These are phyloP conservation scores for Odontamblyopus lacepedii DNA, from an alignment of 2,797 vertebrate genomes.

Conservation along the genomic window DNA sequence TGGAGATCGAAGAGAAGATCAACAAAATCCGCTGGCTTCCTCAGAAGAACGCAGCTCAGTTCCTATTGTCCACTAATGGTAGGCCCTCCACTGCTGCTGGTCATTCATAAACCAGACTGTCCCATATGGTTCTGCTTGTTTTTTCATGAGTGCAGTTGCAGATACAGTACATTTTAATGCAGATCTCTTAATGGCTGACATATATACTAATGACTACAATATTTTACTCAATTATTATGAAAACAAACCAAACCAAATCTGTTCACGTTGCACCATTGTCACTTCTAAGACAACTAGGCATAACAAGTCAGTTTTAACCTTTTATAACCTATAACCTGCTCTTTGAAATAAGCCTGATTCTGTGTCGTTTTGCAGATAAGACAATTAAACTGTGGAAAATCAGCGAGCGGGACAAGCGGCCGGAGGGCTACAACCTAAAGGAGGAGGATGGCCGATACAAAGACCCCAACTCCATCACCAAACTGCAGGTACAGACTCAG, in stretches of 20 bases:
- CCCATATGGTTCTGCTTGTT: not conserved
- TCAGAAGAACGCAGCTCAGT: constrained; percentile 98
- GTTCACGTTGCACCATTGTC: too few relatives aligned
- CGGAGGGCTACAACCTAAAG: constrained; percentile 97
- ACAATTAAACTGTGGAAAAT: constrained; percentile 99
- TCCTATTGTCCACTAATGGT: constrained; percentile 98
- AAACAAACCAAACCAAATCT: too few relatives aligned
- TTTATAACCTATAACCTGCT: too few relatives aligned
- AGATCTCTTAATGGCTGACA: too few relatives aligned
- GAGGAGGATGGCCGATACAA: constrained; percentile 96
- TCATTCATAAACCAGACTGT: not conserved
- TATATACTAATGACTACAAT: too few relatives aligned
- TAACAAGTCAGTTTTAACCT: too few relatives aligned
- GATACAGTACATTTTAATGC: not conserved
- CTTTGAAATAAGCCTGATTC: not conserved
- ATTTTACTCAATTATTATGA: too few relatives aligned
- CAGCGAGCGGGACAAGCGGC: constrained; percentile 97
- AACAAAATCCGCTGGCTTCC: constrained; percentile 99
- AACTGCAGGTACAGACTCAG: constrained; percentile 85
- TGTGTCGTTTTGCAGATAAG: constrained; percentile 84
- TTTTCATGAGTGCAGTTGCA: not conserved
- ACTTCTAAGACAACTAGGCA: too few relatives aligned
- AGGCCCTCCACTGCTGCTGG: constrained; percentile 31
- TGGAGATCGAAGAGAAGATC: constrained; percentile 99
- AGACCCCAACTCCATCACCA: constrained; percentile 91